Evolutionary conservation across 2,888 invertebrate genomes (phyloP), one percentile per base, ranked within the genome.

Genomic region (Elegia similella): DNA sequence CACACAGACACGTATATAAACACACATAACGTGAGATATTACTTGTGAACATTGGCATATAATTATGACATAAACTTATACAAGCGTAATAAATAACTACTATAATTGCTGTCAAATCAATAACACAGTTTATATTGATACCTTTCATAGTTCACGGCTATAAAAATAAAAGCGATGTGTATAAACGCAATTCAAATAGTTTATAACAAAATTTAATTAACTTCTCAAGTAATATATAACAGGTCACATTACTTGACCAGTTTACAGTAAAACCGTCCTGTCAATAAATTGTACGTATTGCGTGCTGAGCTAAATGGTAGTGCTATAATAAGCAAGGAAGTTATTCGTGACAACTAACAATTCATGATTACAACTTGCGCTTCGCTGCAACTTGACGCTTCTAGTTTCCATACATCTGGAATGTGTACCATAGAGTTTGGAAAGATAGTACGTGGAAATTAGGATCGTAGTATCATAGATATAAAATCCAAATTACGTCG

Each of bases 381-480:
- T 42, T 42, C 23, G 42, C 13, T 32, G 38, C 16, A 42, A 53
- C 52, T 53, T 53, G 52, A 42, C 54, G 34, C 16, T 29, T 56
- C 56, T 42, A 56, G 48, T 47, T 42, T 30, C 29, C 15, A 15
- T 48, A 56, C n/a, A 12, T 56, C 56, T 7, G 42, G 42, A 23
- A 29, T 8, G 10, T 55, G 23, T 29, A 42, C 29, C 42, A 30
- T 29, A 38, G 15, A 42, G 12, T 29, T 15, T 42, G 13, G 17
- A n/a, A 32, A n/a, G 17, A 12, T 16, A 42, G n/a, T 23, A 13
- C 23, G 23, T 23, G 6, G 6, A 42, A 56, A 56, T 38, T 7
- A 38, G 47, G 42, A 67, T 57, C 66, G 52, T 72, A 67, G 61
- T 46, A 5, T 52, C 50, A 60, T 23, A 23, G 23, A 23, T 23